A percentile compares a stretch with the other conserved stretches of the same genome.
Evolutionary conservation across 2,888 invertebrate genomes (phyloP).

Genomic region (Malthinus flaveolus): DNA sequence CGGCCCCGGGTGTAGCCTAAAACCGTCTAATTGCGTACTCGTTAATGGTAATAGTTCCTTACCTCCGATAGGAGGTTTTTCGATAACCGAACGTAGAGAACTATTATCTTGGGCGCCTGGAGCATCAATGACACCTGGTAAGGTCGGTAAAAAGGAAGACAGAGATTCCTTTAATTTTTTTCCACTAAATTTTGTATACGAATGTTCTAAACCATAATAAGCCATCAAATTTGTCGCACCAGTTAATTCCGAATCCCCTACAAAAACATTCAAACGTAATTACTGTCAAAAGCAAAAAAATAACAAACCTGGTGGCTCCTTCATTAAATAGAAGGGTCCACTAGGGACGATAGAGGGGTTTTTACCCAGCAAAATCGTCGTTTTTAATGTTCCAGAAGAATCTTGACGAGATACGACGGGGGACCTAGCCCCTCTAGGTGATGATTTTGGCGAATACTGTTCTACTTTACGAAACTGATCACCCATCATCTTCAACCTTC

Average conservation of each 20-base stretch:
- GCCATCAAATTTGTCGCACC: slow-evolving; percentile 97
- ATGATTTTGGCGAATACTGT: slow-evolving; percentile 93
- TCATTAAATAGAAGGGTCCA: slow-evolving; percentile 98
- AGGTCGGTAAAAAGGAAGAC: slow-evolving; percentile 91
- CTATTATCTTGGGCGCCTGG: slow-evolving; percentile 87
- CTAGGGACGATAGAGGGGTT: slow-evolving; percentile 96
- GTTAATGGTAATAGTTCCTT: slow-evolving; percentile 86
- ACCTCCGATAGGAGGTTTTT: slow-evolving; percentile 91
- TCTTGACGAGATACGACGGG: slow-evolving; percentile 96
- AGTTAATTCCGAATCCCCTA: slow-evolving; percentile 89
- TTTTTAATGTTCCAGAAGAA: slow-evolving; percentile 95
- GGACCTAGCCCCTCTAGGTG: slow-evolving; percentile 90
- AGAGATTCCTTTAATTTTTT: slow-evolving; percentile 94
- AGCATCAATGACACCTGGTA: slow-evolving; percentile 94
- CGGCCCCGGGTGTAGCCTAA: slow-evolving; percentile 93
- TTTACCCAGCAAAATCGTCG: slow-evolving; percentile 95
- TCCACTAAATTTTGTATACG: slow-evolving; percentile 96
- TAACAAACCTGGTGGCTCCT: slow-evolving; percentile 83
- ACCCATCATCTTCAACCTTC: slow-evolving; percentile 82
- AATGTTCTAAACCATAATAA: slow-evolving; percentile 94
- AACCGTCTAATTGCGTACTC: slow-evolving; percentile 88
- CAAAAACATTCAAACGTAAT: slow-evolving; percentile 13
- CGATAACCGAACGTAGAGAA: slow-evolving; percentile 90
- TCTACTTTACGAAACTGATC: slow-evolving; percentile 92
- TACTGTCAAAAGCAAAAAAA: slow-evolving; percentile 1